Evolutionary conservation across 1,140 invertebrate genomes (phyloP).

Genomic region (Ectropis grisescens): DNA sequence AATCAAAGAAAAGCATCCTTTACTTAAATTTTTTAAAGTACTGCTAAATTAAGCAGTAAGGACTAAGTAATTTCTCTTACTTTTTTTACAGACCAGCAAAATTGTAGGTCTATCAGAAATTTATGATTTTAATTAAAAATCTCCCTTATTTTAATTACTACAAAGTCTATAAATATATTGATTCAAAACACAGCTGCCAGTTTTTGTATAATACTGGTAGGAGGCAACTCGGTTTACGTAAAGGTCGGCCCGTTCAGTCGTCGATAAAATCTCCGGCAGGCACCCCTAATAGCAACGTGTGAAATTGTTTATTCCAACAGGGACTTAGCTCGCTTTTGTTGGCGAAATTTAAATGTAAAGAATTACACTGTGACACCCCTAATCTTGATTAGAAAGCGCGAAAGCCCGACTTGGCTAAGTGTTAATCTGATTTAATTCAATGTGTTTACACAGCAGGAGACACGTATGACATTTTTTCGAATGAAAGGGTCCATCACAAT

Average conservation of each 20-base stretch:
- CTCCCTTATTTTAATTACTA: no score
- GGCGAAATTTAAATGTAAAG: conserved; percentile 43
- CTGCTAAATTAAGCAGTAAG: no score
- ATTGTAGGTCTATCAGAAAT: no score
- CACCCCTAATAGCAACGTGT: conserved; percentile 25
- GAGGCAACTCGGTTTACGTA: no score
- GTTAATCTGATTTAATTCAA: conserved; percentile 64
- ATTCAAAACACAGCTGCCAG: no score
- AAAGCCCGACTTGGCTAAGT: conserved; percentile 40
- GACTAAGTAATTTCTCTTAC: no score
- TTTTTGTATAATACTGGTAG: no score
- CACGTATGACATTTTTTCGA: conserved; percentile 21
- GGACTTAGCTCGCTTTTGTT: conserved; percentile 38
- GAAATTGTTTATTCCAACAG: conserved; percentile 31
- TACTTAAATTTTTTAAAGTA: no score
- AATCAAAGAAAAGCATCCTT: no score
- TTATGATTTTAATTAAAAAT: no score
- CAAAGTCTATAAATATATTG: no score
- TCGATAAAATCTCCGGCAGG: conserved; percentile 19
- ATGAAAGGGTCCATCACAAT: conserved; percentile 15
- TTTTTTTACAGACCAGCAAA: no score
- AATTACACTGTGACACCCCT: conserved; percentile 49
- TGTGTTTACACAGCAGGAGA: conserved; percentile 45
- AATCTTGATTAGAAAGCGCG: conserved; percentile 56
- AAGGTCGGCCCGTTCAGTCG: conserved; percentile 11